phyloP scores from a whole-genome alignment of 2,797 vertebrate genomes.

The Tiaroga cobitis region DNA sequence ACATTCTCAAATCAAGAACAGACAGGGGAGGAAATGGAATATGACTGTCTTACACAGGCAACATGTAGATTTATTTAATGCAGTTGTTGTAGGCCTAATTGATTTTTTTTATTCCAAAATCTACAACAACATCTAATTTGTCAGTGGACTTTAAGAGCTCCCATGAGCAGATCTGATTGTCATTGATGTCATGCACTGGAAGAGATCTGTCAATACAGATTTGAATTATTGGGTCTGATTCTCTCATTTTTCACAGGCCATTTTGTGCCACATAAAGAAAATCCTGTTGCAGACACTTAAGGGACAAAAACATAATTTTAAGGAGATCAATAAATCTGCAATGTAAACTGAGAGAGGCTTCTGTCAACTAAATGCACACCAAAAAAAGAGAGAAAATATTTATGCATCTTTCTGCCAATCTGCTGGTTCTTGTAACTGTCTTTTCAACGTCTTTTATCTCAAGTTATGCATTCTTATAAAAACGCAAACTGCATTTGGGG shows the following conservation, averaged over 20 bases:
- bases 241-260: not conserved
- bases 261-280: not conserved
- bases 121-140: not conserved
- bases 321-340: conserved; percentile 2
- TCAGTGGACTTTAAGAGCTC: not conserved
- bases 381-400: not conserved
- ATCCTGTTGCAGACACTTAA: not conserved
- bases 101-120: no score
- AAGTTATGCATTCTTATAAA: conserved; percentile 3
- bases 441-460: not conserved
- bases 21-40: no score
- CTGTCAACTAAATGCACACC: not conserved
- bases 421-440: not conserved
- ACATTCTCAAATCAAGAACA: no score
- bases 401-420: not conserved
- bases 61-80: not conserved
- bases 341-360: not conserved
- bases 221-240: not conserved
- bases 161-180: not conserved
- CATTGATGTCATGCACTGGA: not conserved
- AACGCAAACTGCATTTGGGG: not conserved
- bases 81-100: no score
- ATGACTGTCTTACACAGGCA: not conserved
- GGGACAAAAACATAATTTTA: not conserved
- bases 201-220: conserved; percentile 7